Base-by-base conservation (phyloP, 2,797 vertebrate species). In the Oreochromis mossambicus region DNA sequence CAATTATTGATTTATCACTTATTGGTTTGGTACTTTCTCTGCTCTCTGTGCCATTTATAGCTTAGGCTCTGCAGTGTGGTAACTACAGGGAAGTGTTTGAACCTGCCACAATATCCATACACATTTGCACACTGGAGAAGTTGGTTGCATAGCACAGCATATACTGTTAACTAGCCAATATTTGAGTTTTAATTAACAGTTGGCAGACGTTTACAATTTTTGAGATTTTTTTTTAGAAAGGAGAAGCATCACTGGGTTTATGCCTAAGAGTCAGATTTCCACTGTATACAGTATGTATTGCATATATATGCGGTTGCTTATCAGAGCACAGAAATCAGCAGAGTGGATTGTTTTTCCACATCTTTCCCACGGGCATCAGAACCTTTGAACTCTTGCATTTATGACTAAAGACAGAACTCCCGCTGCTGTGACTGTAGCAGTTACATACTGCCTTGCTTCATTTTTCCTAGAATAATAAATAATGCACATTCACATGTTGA, bases 61-160 rank as follows among this genome's bases (percentile, higher is more conserved):
- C 86, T 86, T 61, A 92, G 32, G 82, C 89, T 93, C 85, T 91
- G 89, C 90, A 86, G 82, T 82, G 87, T 91, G 90, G 90, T 86
- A 88, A 84, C 77, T 76, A n/a, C 34, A 78, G 83, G 79, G 78
- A 91, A 86, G 83, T 92, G 78, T 83, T 91, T 50, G 77, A 76
- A 24, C 12, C 36, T 12, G 15, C n/a, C 14, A 50, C 50, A 61
- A 38, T 61, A 61, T 63, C 24, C 24, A 58, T n/a, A 70, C 19
- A 70, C 36, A 12, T 80, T 85, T 24, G 56, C 29, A 41, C 15
- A 54, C n/a, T 14, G 29, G 14, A 58, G 9, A 63, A 14, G 17
- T 15, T 46, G 10, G 6, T n/a, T 19, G 61, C 15, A 17, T 36
- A 85, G 34, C 36, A 55, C 32, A 41, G 17, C 1, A 2, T 17